phyloP scores from a whole-genome alignment of 2,113 vertebrate genomes.

The Caracal caracal region DNA sequence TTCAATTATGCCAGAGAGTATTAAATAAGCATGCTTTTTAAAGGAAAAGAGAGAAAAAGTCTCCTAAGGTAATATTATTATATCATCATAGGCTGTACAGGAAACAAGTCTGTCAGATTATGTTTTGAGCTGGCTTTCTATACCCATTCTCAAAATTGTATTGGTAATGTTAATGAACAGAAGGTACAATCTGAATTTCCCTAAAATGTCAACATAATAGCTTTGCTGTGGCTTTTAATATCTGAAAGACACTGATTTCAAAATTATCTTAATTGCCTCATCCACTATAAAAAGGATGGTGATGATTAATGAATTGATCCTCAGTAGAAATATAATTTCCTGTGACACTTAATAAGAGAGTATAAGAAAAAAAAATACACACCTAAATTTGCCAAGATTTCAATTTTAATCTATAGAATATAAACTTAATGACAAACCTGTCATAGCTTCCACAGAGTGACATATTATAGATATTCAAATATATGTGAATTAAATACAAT shows the following conservation, averaged over 20 bases:
- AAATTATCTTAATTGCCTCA: background rate
- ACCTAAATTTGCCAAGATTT: background rate
- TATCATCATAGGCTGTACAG: background rate
- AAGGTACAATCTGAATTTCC: background rate
- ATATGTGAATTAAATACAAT: background rate
- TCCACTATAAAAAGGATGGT: background rate
- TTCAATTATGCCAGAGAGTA: background rate
- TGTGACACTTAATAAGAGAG: background rate
- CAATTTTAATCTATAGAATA: background rate
- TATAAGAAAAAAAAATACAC: background rate
- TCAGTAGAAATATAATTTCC: slow-evolving; percentile 11
- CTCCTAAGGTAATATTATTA: background rate
- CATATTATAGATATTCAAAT: background rate
- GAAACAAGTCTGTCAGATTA: background rate
- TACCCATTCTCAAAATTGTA: background rate
- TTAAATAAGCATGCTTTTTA: background rate
- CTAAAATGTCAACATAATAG: background rate
- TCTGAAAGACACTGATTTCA: background rate
- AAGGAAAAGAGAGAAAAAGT: slow-evolving; percentile 17
- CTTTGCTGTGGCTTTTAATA: background rate
- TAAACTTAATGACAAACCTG: background rate
- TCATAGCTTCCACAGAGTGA: background rate
- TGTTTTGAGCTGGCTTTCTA: background rate
- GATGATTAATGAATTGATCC: background rate
- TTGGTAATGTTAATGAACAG: background rate